A percentile compares a stretch with the other conserved stretches of the same genome.
phyloP scores from a whole-genome alignment of 2,113 vertebrate species.

The Pluvialis apricaria region DNA sequence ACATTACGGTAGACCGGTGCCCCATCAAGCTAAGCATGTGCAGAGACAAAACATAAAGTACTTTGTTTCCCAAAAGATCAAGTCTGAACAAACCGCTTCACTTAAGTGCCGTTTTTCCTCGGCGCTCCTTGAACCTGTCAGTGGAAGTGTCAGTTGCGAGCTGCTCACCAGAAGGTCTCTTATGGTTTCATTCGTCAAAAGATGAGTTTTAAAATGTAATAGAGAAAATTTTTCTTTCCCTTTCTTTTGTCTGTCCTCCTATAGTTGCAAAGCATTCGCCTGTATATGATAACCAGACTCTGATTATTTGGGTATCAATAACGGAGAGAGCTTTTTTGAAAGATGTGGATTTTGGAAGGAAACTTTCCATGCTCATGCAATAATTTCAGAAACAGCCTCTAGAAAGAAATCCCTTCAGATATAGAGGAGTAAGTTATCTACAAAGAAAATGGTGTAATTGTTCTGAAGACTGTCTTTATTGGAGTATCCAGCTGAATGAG shows the following conservation, averaged over 20 bases:
- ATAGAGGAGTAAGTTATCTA: neutral
- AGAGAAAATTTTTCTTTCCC: neutral
- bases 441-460: neutral
- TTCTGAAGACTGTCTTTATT: neutral
- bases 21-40: neutral
- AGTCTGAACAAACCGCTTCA: neutral
- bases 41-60: neutral
- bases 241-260: neutral
- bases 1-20: neutral
- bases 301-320: neutral
- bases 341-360: neutral
- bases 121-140: neutral
- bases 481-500: neutral
- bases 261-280: neutral
- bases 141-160: neutral
- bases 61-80: neutral
- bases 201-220: neutral
- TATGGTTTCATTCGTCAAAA: neutral
- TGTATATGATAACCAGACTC: neutral
- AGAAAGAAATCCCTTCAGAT: neutral
- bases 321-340: neutral
- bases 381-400: neutral
- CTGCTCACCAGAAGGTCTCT: neutral
- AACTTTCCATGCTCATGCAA: neutral
- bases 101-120: neutral